These are phyloP conservation scores for Cyprinodon variegatus DNA, from an alignment of 2,113 vertebrate species.

Conservation along the genomic window DNA sequence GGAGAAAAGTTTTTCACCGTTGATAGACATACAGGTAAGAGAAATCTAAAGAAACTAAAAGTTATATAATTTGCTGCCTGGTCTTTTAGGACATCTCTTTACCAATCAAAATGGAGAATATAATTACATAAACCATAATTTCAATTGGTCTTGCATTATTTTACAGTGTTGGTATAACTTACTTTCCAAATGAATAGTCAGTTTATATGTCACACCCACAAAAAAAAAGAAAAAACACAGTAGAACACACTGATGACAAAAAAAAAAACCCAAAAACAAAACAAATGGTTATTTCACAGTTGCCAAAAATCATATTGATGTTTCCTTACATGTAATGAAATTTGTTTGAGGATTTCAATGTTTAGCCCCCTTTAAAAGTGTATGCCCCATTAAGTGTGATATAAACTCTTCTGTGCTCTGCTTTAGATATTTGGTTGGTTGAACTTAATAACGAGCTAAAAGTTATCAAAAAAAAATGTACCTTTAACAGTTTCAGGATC, in stretches of 20 bases:
- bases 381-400: not conserved
- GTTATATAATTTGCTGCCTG: not conserved
- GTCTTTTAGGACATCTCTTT: not conserved
- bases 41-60: not conserved
- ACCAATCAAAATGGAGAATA: not conserved
- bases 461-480: not conserved
- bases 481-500: not conserved
- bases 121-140: not conserved
- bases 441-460: not conserved
- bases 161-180: not conserved
- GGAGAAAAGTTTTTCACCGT: slow-evolving; percentile 94
- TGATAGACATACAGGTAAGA: slow-evolving; percentile 92
- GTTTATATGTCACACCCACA: no score
- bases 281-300: not conserved
- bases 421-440: not conserved
- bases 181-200: not conserved
- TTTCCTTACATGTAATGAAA: no score
- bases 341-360: no score
- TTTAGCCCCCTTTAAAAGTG: not conserved
- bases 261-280: not conserved
- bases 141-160: not conserved
- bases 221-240: no score
- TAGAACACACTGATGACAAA: not conserved
- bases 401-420: not conserved
- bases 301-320: not conserved